Base-by-base conservation (phyloP, 1,140 invertebrate genomes). In the Hypothenemus hampei region DNA sequence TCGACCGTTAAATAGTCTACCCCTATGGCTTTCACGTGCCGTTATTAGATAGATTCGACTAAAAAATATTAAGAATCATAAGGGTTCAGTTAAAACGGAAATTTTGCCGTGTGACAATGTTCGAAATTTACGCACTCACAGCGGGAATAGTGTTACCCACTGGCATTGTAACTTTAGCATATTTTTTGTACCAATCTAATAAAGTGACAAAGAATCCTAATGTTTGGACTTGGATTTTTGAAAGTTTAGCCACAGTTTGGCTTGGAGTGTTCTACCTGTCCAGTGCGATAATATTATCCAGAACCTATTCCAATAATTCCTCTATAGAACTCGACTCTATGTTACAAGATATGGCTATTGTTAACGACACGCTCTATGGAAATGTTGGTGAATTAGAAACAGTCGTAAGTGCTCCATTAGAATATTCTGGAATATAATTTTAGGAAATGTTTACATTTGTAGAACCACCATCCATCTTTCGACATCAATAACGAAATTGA, bases 271-370 rank as follows among this genome's bases (percentile, higher is more conserved):
- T 56, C 29, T 56, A 56, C 22, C 11, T 56, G 15, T 40, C 16
- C 13, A 48, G 53, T 48, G 53, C 44, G 11, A 24, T 56, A 2
- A 29, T 33, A 21, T 23, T 56, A 19, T 56, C 53, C 8, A 15
- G 15, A 26, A 41, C 8, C 15, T 16, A 3, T 37, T 11, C 11
- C n/a, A 16, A 4, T 6, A 20, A 31, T 8, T 20, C 21, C 8
- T n/a, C 20, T n/a, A 19, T 13, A n/a, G 13, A 20, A 13, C 2
- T 39, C 6, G 36, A 48, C 5, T 48, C 47, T 23, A 40, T 31
- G 16, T 31, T 47, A 3, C 44, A 56, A 10, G 53, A 56, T 41
- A 7, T 56, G 18, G 45, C 53, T 15, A 56, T 56, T 48, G 26
- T 56, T 22, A 56, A 56, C 33, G 53, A 48, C 23, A 56, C 44